phyloP scores from a whole-genome alignment of 2,797 vertebrate genomes.

The Phataginus tricuspis region DNA sequence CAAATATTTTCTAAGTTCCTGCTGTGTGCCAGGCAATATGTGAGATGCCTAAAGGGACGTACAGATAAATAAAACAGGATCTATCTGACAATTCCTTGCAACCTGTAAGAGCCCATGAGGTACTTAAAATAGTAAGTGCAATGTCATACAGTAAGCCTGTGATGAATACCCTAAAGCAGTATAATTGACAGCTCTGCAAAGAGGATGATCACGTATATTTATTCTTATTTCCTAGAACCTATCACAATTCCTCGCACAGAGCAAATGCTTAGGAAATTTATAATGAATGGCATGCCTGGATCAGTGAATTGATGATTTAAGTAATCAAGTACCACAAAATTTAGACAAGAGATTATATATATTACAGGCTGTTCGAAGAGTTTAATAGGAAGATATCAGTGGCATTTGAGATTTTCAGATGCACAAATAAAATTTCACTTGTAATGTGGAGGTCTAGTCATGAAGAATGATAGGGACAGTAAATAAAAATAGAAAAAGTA shows the following conservation, averaged over 20 bases:
- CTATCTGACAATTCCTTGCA: not conserved
- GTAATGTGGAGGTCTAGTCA: not conserved
- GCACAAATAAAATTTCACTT: not conserved
- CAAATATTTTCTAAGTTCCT: not conserved
- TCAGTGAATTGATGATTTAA: not conserved
- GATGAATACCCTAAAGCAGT: accelerated
- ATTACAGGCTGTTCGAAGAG: not conserved
- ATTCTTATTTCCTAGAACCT: not conserved
- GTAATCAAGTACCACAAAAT: not conserved
- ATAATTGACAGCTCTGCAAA: not conserved
- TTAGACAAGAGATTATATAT: not conserved
- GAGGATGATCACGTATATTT: not conserved
- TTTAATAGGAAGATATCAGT: not conserved
- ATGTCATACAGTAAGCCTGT: not conserved
- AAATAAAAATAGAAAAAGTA: not conserved
- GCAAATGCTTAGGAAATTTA: not conserved
- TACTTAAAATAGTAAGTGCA: not conserved
- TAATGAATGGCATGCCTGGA: not conserved
- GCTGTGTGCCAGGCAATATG: not conserved
- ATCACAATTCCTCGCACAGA: not conserved
- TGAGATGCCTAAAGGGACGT: not conserved
- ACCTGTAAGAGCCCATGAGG: not conserved
- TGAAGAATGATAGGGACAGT: not conserved
- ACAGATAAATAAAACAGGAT: not conserved
- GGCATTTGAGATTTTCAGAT: not conserved